These are phyloP conservation scores for Mantis religiosa DNA, from an alignment of 2,888 invertebrate genomes.

Conservation along the genomic window DNA sequence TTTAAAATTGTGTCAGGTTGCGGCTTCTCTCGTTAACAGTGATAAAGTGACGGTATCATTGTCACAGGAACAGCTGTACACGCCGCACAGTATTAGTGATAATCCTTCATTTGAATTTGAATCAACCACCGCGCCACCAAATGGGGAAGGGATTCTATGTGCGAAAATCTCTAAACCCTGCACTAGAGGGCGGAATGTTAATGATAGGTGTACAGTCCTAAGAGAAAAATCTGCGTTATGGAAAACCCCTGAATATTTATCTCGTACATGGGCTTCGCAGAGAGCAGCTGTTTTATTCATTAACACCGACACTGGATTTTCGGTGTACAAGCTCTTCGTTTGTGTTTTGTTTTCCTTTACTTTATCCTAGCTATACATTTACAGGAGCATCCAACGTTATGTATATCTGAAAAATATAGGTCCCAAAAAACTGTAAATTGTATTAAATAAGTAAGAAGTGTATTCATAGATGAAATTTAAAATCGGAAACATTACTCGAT, in stretches of 20 bases:
- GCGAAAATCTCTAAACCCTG: not conserved
- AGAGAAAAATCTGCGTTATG: not conserved
- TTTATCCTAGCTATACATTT: not conserved
- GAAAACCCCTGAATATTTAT: not conserved
- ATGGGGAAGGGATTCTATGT: too few species aligned
- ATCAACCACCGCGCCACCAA: not conserved
- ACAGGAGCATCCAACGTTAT: too few species aligned
- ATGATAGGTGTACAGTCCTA: not conserved
- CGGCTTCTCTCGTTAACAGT: not conserved
- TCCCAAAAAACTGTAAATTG: too few species aligned
- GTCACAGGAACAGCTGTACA: not conserved
- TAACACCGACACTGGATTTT: not conserved
- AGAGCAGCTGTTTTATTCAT: not conserved
- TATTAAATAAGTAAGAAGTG: too few species aligned
- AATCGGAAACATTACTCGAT: too few species aligned
- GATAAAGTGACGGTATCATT: not conserved
- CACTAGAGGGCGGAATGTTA: not conserved
- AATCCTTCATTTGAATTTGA: conserved; percentile 17
- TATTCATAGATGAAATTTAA: too few species aligned
- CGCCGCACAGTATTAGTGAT: not conserved
- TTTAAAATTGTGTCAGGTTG: not conserved
- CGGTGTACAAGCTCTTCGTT: not conserved
- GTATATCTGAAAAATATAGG: too few species aligned
- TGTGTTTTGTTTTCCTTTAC: not conserved
- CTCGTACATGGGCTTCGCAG: not conserved